phyloP scores from a whole-genome alignment of 2,113 vertebrate species.

The Corvus hawaiiensis region DNA sequence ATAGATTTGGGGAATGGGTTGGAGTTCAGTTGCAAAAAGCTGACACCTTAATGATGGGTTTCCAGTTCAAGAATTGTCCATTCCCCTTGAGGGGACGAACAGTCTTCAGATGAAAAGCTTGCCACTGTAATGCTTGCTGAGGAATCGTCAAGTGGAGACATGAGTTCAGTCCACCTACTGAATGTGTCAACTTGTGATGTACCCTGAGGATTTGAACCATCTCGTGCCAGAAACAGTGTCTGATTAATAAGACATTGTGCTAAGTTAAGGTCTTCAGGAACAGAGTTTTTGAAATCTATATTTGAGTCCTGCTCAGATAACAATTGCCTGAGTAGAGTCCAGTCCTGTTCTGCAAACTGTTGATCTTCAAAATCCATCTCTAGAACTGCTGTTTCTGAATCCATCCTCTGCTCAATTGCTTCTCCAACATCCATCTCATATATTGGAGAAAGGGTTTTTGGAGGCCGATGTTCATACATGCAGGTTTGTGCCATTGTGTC shows the following conservation, averaged over 20 bases:
- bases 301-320: conserved; percentile 90
- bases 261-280: conserved; percentile 95
- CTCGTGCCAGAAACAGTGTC: conserved; percentile 90
- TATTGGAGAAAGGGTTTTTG: conserved; percentile 97
- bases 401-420: conserved; percentile 84
- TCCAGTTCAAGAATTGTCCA: conserved; percentile 99
- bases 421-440: conserved; percentile 92
- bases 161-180: conserved; percentile 91
- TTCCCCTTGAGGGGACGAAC: conserved; percentile 93
- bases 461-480: conserved; percentile 89
- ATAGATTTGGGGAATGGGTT: conserved; percentile 55
- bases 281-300: conserved; percentile 88
- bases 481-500: conserved; percentile 95
- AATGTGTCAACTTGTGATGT: conserved; percentile 85
- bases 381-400: conserved; percentile 76
- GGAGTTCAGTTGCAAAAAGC: conserved; percentile 47
- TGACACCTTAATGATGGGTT: conserved; percentile 90
- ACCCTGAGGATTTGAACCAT: conserved; percentile 84
- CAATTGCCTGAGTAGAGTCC: conserved; percentile 90
- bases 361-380: conserved; percentile 76
- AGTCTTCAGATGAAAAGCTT: conserved; percentile 95
- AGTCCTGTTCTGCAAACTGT: conserved; percentile 91
- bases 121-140: conserved; percentile 92
- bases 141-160: conserved; percentile 91
- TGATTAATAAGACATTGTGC: conserved; percentile 98